Base-by-base conservation (phyloP, 2,113 vertebrate genomes). In the Mesoclemmys tuberculata region DNA sequence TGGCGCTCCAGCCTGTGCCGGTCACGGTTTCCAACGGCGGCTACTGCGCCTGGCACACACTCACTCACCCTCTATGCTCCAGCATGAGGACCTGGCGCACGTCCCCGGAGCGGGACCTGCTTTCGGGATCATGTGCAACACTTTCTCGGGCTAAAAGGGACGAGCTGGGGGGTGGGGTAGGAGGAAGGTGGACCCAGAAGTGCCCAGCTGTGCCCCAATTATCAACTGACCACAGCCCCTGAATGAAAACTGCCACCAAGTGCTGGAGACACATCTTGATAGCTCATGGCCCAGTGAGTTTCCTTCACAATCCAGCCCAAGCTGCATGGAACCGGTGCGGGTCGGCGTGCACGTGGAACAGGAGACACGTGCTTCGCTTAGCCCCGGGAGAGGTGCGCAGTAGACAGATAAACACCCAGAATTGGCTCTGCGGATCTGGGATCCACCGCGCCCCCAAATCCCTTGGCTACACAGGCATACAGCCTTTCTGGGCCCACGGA, bases 231-330 rank as follows among this genome's bases (percentile, higher is more conserved):
- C 49, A 61, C 88, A 90, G 91, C 95, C 74, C 90, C 83, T 93
- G 68, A 68, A 88, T 54, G 88, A 44, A 52, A 95, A 90, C 9
- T 55, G 96, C 90, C 94, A 80, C 93, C 92, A 80, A 89, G 35
- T 77, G 96, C 93, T 84, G 94, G 85, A 96, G 97, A 89, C 52
- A 2, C 95, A 11, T 89, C 96, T 78, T 82, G 94, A 90, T 93
- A 92, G 95, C 31, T 58, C 6, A 61, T 85, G 96, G 97, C 90
- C 58, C 95, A 49, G 92, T 18, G 92, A 81, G 61, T 41, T 94
- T 96, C 97, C 97, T 97, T 98, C 98, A 98, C 98, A 98, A 98
- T 98, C 98, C 98, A 92, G 98, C 98, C 98, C 98, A 98, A 97
- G 98, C 98, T 98, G 98, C 55, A 78, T 38, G 82, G 64, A 26